Conservation (phyloP, 2,113 vertebrate genomes). For the Silurus asotus region DNA sequence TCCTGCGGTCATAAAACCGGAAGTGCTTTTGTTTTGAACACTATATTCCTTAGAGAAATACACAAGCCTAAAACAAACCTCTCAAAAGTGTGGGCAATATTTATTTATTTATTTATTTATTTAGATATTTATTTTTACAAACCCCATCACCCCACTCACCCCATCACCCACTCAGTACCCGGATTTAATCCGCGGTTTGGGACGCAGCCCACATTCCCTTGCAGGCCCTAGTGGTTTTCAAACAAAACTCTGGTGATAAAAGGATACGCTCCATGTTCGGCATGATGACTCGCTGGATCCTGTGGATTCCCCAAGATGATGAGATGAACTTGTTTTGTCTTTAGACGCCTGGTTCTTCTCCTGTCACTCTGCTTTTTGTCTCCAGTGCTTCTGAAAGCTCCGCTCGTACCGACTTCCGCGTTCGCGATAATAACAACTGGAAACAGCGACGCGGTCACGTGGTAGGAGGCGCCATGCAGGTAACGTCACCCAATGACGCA, state of each 20-base stretch:
- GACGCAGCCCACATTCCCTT: not conserved
- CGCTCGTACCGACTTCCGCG: conserved; percentile 65
- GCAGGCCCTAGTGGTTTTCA: not conserved
- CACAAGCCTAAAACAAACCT: not conserved
- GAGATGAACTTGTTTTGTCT: not conserved
- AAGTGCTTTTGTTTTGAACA: not conserved
- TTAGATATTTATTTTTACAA: not conserved
- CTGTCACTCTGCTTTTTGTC: no score
- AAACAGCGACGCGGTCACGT: conserved; percentile 67
- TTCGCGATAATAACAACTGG: conserved; percentile 63
- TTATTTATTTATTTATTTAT: not conserved
- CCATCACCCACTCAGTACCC: no score
- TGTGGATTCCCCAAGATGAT: not conserved
- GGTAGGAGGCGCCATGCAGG: conserved; percentile 25
- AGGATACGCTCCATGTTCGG: conserved; percentile 82
- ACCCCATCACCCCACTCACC: no score
- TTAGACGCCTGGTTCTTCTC: not conserved
- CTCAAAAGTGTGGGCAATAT: not conserved
- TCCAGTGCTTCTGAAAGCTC: not conserved
- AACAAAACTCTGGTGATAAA: conserved; percentile 14
- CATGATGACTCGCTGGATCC: conserved; percentile 53
- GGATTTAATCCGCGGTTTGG: not conserved
- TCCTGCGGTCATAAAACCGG: not conserved
- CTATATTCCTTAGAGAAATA: not conserved
- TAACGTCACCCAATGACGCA: conserved; percentile 32